Percentiles rank a stretch among this genome's conserved stretches.
These are phyloP conservation scores for Alces alces DNA, from an alignment of 2,113 vertebrate genomes.

Conservation along the genomic window DNA sequence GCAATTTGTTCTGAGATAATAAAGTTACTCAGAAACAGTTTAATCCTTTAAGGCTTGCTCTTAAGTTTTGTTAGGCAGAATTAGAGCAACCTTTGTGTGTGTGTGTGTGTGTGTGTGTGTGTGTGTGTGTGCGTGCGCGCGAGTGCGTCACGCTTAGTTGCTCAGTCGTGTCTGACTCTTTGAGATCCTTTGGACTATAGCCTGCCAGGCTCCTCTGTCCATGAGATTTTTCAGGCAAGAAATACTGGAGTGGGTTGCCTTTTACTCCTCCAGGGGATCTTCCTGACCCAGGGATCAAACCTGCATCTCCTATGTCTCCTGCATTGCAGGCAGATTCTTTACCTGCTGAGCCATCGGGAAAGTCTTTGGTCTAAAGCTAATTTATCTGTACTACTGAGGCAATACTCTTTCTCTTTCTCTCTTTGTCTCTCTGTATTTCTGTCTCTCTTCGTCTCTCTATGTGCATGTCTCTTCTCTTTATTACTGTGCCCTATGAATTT, in stretches of 20 bases:
- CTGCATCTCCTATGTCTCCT: background rate
- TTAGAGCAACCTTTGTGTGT: background rate
- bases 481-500: background rate
- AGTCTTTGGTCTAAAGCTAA: background rate
- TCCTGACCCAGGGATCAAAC: background rate
- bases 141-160: background rate
- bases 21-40: background rate
- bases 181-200: background rate
- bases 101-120: background rate
- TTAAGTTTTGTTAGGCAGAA: constrained; percentile 1
- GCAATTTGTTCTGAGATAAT: background rate
- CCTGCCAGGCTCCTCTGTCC: background rate
- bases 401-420: background rate
- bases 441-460: background rate
- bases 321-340: background rate
- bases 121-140: too few relatives aligned
- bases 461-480: background rate
- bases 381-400: background rate
- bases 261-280: background rate
- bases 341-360: background rate
- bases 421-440: background rate
- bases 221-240: background rate
- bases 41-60: background rate
- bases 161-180: background rate
- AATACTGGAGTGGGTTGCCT: background rate